Percentiles rank a stretch among this genome's conserved stretches.
These are phyloP conservation scores for Neoaliturus tenellus DNA, from an alignment of 2,888 invertebrate genomes.

Conservation along the genomic window DNA sequence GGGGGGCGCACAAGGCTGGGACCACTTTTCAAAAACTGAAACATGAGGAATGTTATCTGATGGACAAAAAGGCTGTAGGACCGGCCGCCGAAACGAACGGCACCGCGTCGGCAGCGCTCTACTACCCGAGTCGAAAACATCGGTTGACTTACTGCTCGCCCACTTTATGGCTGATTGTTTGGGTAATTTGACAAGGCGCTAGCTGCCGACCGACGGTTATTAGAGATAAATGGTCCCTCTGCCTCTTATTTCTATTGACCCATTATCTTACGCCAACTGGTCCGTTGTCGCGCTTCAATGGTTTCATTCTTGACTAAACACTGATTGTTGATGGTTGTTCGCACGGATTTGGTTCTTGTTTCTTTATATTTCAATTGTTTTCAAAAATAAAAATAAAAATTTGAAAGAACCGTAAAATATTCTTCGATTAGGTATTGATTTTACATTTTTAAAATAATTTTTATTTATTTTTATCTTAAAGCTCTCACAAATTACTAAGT, in stretches of 20 bases:
- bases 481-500: too few relatives aligned
- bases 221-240: background rate
- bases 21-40: constrained; percentile 65
- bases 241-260: background rate
- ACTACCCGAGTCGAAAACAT: constrained; percentile 59
- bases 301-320: background rate
- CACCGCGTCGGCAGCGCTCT: constrained; percentile 35
- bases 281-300: background rate
- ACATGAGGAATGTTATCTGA: constrained; percentile 61
- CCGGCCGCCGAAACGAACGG: constrained; percentile 55
- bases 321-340: background rate
- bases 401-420: too few relatives aligned
- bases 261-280: constrained; percentile 8
- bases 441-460: too few relatives aligned
- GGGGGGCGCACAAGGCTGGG: constrained; percentile 68
- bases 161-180: constrained; percentile 43
- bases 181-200: constrained; percentile 42
- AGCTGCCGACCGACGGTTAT: background rate
- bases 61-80: constrained; percentile 56
- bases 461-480: too few relatives aligned
- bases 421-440: too few relatives aligned
- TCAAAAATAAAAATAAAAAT: too few relatives aligned
- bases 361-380: too few relatives aligned
- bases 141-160: background rate
- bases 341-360: background rate